These are phyloP conservation scores for Tadarida brasiliensis DNA, from an alignment of 2,797 vertebrate genomes.

Conservation along the genomic window DNA sequence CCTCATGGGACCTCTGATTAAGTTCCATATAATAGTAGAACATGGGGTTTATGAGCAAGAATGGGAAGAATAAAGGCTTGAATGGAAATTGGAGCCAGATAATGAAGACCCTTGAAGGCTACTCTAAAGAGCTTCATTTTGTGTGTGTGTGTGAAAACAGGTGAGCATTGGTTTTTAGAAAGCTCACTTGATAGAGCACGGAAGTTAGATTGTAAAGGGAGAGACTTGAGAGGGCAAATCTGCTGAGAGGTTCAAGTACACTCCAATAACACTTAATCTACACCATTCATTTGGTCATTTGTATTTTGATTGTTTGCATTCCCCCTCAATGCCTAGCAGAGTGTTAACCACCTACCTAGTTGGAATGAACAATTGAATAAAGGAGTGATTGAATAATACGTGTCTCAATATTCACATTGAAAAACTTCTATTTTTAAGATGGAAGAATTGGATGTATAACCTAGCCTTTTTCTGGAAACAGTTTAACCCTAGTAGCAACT, in stretches of 20 bases:
- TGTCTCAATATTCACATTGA: not conserved
- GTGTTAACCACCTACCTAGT: not conserved
- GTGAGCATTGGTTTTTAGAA: conserved; percentile 55
- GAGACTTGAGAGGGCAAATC: conserved; percentile 41
- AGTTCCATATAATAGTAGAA: conserved; percentile 11
- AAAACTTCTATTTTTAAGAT: conserved; percentile 55
- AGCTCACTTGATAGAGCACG: conserved; percentile 24
- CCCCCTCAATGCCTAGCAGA: not conserved
- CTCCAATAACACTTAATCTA: not conserved
- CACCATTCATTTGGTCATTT: conserved; percentile 34
- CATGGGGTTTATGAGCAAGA: not conserved
- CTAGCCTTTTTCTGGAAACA: conserved; percentile 26
- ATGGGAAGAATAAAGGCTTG: conserved; percentile 24
- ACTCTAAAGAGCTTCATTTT: not conserved
- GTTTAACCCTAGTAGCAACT: conserved; percentile 49
- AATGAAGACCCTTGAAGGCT: conserved; percentile 35
- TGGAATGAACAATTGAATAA: conserved; percentile 49
- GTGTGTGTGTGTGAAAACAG: conserved; percentile 52
- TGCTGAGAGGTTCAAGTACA: conserved; percentile 55
- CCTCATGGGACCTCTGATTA: not conserved
- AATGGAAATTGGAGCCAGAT: conserved; percentile 13
- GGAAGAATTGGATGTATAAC: conserved; percentile 42
- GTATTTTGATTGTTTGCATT: conserved; percentile 40
- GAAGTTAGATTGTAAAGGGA: conserved; percentile 3
- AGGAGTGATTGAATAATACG: conserved; percentile 25